Evolutionary conservation across 2,797 vertebrate species (phyloP).

Genomic region (Acestrorhynchus altus): DNA sequence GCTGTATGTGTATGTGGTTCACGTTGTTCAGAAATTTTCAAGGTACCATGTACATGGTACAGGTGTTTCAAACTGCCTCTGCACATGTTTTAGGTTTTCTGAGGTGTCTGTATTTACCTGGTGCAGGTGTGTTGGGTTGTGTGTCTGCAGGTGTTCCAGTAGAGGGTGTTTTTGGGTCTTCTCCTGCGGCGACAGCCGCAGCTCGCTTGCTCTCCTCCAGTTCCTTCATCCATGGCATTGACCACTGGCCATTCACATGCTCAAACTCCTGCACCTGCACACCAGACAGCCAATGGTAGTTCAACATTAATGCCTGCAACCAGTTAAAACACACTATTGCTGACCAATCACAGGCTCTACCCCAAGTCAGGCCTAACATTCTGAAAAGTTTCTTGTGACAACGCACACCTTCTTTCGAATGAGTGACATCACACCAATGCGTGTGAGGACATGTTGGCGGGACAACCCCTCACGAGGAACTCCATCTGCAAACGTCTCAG

Average conservation of each 20-base stretch:
- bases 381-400: background rate
- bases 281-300: conserved; percentile 16
- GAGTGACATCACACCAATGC: conserved; percentile 98
- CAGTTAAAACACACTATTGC: background rate
- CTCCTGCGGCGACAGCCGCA: conserved; percentile 80
- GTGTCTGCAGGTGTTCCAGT: conserved; percentile 84
- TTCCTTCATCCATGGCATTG: conserved; percentile 95
- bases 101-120: conserved; percentile 36
- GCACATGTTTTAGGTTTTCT: background rate
- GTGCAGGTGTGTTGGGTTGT: conserved; percentile 58
- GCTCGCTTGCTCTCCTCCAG: conserved; percentile 94
- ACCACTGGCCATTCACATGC: conserved; percentile 98
- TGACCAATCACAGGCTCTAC: background rate
- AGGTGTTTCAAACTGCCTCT: no score
- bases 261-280: conserved; percentile 96
- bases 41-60: no score
- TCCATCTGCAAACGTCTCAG: conserved; percentile 96
- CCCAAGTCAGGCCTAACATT: background rate
- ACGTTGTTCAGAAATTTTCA: no score
- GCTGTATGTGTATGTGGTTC: background rate
- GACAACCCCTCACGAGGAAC: conserved; percentile 96
- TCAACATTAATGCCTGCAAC: background rate
- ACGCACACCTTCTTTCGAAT: conserved; percentile 92
- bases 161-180: conserved; percentile 92
- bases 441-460: conserved; percentile 94